These are phyloP conservation scores for Myiozetetes cayanensis DNA, from an alignment of 2,113 vertebrate species.

Conservation along the genomic window DNA sequence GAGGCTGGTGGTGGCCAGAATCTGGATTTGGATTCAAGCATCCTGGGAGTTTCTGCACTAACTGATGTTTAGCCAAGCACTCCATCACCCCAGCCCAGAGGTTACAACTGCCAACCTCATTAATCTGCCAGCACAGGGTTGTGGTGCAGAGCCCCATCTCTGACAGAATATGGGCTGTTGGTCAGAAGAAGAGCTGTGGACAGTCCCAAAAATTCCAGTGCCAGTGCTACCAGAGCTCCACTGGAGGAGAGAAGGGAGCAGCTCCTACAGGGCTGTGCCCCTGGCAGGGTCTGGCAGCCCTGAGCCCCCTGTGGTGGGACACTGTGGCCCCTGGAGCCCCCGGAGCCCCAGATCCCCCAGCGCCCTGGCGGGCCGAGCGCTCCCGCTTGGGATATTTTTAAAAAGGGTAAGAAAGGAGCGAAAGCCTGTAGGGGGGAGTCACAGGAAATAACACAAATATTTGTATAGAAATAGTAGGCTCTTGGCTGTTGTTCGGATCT, in stretches of 20 bases:
- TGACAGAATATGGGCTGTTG: fast-evolving
- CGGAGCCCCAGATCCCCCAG: not conserved
- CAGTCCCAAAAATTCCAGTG: not conserved
- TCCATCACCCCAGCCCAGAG: not conserved
- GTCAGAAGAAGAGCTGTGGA: not conserved
- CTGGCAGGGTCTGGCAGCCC: not conserved
- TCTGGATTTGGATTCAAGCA: not conserved
- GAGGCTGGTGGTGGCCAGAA: not conserved
- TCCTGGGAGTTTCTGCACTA: not conserved
- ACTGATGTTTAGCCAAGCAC: not conserved
- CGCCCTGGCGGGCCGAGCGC: not conserved
- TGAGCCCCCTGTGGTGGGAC: not conserved
- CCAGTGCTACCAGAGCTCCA: fast-evolving
- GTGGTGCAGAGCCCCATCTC: not conserved
- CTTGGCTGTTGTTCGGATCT: conserved; percentile 59
- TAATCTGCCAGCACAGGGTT: not conserved
- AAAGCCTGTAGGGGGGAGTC: conserved; percentile 29
- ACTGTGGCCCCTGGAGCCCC: not conserved
- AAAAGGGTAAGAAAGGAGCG: conserved; percentile 16
- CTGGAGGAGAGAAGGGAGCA: not conserved
- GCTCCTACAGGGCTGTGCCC: not conserved
- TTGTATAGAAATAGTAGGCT: conserved; percentile 64
- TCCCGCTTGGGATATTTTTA: not conserved
- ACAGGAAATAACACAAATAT: conserved; percentile 73
- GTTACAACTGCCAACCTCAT: not conserved